Base-by-base conservation (phyloP, 2,113 vertebrate species). In the Platycercus adscitus region DNA sequence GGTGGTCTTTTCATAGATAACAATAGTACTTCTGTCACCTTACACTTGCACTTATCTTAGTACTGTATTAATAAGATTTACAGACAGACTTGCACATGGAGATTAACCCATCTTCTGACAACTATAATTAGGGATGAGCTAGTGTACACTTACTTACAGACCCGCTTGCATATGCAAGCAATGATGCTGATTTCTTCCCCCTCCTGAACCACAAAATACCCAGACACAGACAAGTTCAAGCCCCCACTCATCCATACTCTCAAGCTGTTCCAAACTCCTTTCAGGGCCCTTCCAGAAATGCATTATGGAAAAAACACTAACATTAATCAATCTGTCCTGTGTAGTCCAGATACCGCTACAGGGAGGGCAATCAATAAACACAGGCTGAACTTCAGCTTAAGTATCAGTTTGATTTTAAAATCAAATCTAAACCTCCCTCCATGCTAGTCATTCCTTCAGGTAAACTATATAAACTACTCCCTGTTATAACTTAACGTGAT, bases 1-100 rank as follows among this genome's bases (percentile, higher is more conserved):
- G 0, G 28, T 1, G 2, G 21, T 6, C 24, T 49, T 46, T 78
- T 12, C 52, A 46, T 12, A 43, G 56, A 15, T 1, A 21, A 63
- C 25, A 53, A 7, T 2, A 2, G 29, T 4, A n/a, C 13, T 60
- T 26, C 39, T 56, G n/a, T 37, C 8, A 14, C 56, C 24, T 76
- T 10, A 69, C 29, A 19, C 12, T 21, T 55, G 18, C 17, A n/a
- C 13, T 46, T 75, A 23, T 7, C 11, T 66, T 35, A 41, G 17
- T 35, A 29, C 12, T 75, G 13, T 14, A 50, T 25, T 70, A 81
- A 37, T 26, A 66, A 58, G 11, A 39, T 37, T 85, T 79, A 56
- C 52, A 52, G 33, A 17, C 7, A 77, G 35, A 69, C 63, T 39
- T 31, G 25, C 25, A 70, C 2, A 6, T 3, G 35, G 43, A 71